Percentiles rank a stretch among this genome's conserved stretches.
phyloP scores from a whole-genome alignment of 2,113 vertebrate species.

The rabbit (Oryctolagus cuniculus) region mOryCun1.1 NC_091436.1:132648001-132648500 shows the following conservation, averaged over 20 bases:
- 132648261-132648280: not conserved
- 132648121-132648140: not conserved
- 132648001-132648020: not conserved
- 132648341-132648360: not conserved
- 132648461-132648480: not conserved
- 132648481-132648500: not conserved
- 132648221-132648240: not conserved
- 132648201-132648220: not conserved
- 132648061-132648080: fast-evolving
- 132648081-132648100: no score
- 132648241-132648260: not conserved
- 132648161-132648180: not conserved
- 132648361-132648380: not conserved
- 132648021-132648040: not conserved
- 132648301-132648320: not conserved
- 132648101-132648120: not conserved
- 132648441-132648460: not conserved
- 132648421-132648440: not conserved
- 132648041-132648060: not conserved
- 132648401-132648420: not conserved
- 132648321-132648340: not conserved
- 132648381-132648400: not conserved
- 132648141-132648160: not conserved
- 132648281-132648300: not conserved
- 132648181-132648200: constrained; percentile 7